These are phyloP conservation scores for Nyctibius grandis DNA, from an alignment of 2,797 vertebrate species.

Conservation along the genomic window DNA sequence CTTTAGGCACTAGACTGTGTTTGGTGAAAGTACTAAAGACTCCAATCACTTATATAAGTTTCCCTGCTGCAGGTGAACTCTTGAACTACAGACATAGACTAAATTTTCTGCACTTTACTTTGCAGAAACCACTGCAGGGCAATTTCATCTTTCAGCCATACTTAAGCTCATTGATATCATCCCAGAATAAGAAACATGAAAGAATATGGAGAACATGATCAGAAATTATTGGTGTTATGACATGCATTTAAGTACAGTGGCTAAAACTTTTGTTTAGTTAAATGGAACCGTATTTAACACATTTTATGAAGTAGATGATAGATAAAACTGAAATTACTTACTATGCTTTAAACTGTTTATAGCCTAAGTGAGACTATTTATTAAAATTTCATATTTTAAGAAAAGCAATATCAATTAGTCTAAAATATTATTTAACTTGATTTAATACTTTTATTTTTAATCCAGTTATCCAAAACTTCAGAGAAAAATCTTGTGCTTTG, in stretches of 20 bases:
- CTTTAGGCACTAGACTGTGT: slow-evolving; percentile 1
- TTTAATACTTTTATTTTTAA: background rate
- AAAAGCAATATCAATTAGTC: background rate
- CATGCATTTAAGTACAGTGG: background rate
- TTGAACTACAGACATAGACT: slow-evolving; percentile 33
- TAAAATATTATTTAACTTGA: background rate
- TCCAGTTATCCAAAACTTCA: background rate
- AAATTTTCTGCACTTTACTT: background rate
- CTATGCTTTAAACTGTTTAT: background rate
- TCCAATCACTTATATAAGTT: slow-evolving; percentile 34
- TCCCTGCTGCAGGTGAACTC: slow-evolving; percentile 37
- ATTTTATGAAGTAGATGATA: background rate
- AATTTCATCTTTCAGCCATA: background rate
- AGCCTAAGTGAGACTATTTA: background rate
- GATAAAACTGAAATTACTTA: background rate
- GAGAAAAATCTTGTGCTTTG: background rate
- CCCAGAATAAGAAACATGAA: background rate
- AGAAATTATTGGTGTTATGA: background rate
- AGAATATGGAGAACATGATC: background rate
- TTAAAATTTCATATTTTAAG: background rate
- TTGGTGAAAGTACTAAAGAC: slow-evolving; percentile 38
- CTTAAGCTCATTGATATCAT: background rate
- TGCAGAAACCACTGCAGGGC: background rate
- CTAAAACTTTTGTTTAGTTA: background rate
- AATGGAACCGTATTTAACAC: background rate